phyloP scores from a whole-genome alignment of 2,888 invertebrate genomes.

The Exephanes ischioxanthus region DNA sequence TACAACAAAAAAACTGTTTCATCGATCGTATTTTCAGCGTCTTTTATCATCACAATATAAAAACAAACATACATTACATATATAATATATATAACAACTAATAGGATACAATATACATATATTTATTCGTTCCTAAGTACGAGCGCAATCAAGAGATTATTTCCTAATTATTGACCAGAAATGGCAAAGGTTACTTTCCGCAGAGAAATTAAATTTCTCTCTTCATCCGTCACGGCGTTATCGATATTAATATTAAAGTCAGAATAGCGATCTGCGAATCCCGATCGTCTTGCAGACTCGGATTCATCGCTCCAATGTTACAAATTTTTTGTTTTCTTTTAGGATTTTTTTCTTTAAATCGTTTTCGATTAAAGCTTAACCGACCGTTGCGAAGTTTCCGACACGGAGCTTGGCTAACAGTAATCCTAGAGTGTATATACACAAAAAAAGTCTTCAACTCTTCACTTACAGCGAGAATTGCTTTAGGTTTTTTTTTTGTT shows the following conservation, averaged over 20 bases:
- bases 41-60: constrained; percentile 3
- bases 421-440: constrained; percentile 21
- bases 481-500: constrained; percentile 9
- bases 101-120: constrained; percentile 32
- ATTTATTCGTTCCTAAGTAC: constrained; percentile 20
- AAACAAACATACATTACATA: constrained; percentile 3
- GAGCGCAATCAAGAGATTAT: constrained; percentile 34
- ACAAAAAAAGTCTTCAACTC: constrained; percentile 31
- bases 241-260: constrained; percentile 45
- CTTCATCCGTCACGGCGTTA: constrained; percentile 7
- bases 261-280: constrained; percentile 29
- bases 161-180: constrained; percentile 40
- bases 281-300: constrained; percentile 14
- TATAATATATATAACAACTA: constrained; percentile 42
- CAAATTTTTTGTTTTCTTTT: not conserved
- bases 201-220: constrained; percentile 24
- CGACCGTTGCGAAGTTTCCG: not conserved
- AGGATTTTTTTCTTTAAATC: not conserved
- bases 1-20: not conserved
- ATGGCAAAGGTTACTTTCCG: constrained; percentile 58
- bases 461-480: constrained; percentile 33
- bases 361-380: constrained; percentile 14
- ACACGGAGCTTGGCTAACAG: constrained; percentile 21
- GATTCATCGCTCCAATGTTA: constrained; percentile 23
- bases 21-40: not conserved